Percentiles rank a stretch among this genome's conserved stretches.
Conservation (phyloP, 2,797 vertebrate species). For the Microctenopoma lineatum region DNA sequence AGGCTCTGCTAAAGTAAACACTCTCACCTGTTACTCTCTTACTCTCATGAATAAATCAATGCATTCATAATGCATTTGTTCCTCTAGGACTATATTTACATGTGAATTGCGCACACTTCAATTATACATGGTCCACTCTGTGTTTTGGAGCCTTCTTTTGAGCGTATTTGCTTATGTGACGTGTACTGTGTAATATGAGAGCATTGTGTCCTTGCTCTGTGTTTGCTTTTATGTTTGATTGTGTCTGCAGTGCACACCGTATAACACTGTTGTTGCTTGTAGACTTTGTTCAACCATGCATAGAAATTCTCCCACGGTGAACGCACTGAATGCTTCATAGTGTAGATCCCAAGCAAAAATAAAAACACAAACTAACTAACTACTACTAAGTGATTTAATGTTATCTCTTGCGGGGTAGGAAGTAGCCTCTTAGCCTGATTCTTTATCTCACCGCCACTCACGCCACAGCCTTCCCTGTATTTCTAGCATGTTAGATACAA, state of each 20-base stretch:
- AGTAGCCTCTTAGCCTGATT: constrained; percentile 37
- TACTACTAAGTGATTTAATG: constrained; percentile 43
- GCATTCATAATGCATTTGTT: constrained; percentile 44
- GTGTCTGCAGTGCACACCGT: background rate
- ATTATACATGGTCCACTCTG: constrained; percentile 17
- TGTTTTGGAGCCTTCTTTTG: constrained; percentile 28
- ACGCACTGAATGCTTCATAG: constrained; percentile 29
- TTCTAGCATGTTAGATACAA: constrained; percentile 43
- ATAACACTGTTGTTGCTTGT: constrained; percentile 12
- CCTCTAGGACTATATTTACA: constrained; percentile 34
- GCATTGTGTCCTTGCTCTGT: constrained; percentile 7
- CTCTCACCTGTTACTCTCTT: constrained; percentile 43
- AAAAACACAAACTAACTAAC: constrained; percentile 14
- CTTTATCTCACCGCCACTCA: constrained; percentile 34
- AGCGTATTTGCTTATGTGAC: constrained; percentile 15
- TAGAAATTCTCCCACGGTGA: constrained; percentile 34
- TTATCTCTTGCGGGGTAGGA: constrained; percentile 43
- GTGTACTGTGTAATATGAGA: constrained; percentile 8
- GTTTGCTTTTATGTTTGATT: constrained; percentile 21
- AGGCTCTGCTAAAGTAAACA: constrained; percentile 51
- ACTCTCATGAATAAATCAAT: constrained; percentile 61
- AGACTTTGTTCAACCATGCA: constrained; percentile 29
- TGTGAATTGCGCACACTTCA: constrained; percentile 14
- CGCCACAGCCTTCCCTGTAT: constrained; percentile 18
- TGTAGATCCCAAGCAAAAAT: constrained; percentile 34